Percentiles rank a stretch among this genome's conserved stretches.
Evolutionary conservation across 2,113 vertebrate genomes (phyloP).

Genomic region (Dolichallabes microphthalmus): DNA sequence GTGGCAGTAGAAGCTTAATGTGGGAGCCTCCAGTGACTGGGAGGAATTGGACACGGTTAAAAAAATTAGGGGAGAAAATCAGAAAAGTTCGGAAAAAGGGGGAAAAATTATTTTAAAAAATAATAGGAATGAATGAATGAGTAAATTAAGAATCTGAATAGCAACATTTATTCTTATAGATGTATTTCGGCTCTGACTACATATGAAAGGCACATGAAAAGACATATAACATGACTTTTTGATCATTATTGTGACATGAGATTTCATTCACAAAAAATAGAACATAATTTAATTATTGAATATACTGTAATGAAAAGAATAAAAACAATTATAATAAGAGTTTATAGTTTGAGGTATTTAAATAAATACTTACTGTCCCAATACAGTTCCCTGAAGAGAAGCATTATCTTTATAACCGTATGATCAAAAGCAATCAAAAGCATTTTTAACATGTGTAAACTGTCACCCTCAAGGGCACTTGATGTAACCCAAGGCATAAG

Average conservation of each 20-base stretch:
- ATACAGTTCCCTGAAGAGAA: not conserved
- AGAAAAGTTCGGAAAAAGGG: too few relatives aligned
- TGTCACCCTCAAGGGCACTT: not conserved
- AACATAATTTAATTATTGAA: not conserved
- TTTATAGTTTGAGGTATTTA: not conserved
- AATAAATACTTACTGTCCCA: not conserved
- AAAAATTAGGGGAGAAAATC: too few relatives aligned
- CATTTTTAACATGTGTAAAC: not conserved
- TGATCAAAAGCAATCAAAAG: not conserved
- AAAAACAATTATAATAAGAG: not conserved
- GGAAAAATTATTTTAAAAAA: too few relatives aligned
- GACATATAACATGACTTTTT: not conserved
- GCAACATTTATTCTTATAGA: not conserved
- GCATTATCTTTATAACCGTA: not conserved
- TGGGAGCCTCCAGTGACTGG: too few relatives aligned
- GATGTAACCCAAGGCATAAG: not conserved
- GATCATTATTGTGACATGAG: not conserved
- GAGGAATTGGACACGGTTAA: too few relatives aligned
- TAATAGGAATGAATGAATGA: not conserved
- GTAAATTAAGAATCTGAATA: not conserved
- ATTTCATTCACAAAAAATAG: not conserved
- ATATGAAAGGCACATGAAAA: not conserved
- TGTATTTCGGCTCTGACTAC: not conserved
- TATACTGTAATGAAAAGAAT: not conserved
- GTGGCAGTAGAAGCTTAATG: too few relatives aligned